phyloP scores from a whole-genome alignment of 2,797 vertebrate genomes.

The Xenentodon cancila region DNA sequence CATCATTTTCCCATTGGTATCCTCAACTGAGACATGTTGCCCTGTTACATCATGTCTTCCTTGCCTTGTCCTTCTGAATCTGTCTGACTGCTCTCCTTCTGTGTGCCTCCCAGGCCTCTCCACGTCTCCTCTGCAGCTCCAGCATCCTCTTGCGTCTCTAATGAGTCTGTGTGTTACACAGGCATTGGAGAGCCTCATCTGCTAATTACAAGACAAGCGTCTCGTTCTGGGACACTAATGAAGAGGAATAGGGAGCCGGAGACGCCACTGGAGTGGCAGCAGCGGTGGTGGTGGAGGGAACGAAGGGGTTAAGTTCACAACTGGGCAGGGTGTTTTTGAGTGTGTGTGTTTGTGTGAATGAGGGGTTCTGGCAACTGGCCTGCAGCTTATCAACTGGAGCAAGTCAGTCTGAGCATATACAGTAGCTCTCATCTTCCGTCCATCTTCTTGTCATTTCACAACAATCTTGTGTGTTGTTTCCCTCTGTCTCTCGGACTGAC shows the following conservation, averaged over 20 bases:
- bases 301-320: constrained; percentile 23
- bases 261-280: constrained; percentile 62
- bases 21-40: constrained; percentile 5
- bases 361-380: constrained; percentile 69
- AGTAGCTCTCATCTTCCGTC: constrained; percentile 48
- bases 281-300: constrained; percentile 1
- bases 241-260: constrained; percentile 72
- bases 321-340: constrained; percentile 15
- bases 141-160: constrained; percentile 64
- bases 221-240: constrained; percentile 80
- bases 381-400: constrained; percentile 76
- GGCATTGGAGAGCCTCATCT: constrained; percentile 69
- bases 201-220: constrained; percentile 82
- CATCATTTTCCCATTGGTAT: neutral
- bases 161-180: constrained; percentile 71
- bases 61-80: constrained; percentile 20
- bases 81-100: constrained; percentile 42
- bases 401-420: constrained; percentile 64
- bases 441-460: constrained; percentile 54
- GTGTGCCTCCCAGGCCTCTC: constrained; percentile 47
- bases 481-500: neutral
- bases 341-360: constrained; percentile 26
- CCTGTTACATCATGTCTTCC: constrained; percentile 33
- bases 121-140: constrained; percentile 44
- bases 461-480: neutral